A percentile compares a stretch with the other conserved stretches of the same genome.
Evolutionary conservation across 1,140 invertebrate genomes (phyloP).

Genomic region (Pseudomyrmex dendroicus): DNA sequence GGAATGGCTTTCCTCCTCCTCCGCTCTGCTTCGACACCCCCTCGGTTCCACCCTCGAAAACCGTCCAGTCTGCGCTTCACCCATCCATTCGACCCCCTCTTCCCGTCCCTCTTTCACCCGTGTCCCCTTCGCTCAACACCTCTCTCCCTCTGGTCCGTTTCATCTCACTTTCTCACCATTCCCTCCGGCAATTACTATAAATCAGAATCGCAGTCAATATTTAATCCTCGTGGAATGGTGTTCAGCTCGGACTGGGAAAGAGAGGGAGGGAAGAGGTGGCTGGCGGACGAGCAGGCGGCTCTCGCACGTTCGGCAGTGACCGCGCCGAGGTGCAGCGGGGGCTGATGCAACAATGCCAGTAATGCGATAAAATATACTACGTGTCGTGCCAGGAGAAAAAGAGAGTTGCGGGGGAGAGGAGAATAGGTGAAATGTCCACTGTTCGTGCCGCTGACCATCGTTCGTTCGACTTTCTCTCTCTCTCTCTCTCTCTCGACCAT

Average conservation of each 20-base stretch:
- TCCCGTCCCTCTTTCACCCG: conserved; percentile 50
- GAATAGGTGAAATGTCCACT: conserved; percentile 72
- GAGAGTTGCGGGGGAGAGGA: conserved; percentile 39
- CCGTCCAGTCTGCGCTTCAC: conserved; percentile 66
- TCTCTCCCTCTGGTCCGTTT: conserved; percentile 60
- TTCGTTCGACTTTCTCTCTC: conserved; percentile 56
- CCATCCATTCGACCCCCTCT: conserved; percentile 64
- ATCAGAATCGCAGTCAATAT: conserved; percentile 85
- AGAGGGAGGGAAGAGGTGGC: not conserved
- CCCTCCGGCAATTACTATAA: conserved; percentile 84
- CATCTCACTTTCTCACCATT: conserved; percentile 69
- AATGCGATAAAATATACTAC: conserved; percentile 82
- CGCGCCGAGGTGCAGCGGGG: conserved; percentile 65
- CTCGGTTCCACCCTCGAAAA: conserved; percentile 60
- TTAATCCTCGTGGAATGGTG: conserved; percentile 84
- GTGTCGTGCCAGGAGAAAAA: conserved; percentile 63
- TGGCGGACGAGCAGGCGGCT: conserved; percentile 49
- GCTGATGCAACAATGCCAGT: conserved; percentile 81
- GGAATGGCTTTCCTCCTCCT: conserved; percentile 77
- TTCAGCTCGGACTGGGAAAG: conserved; percentile 65
- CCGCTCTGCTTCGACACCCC: conserved; percentile 35
- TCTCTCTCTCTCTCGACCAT: conserved; percentile 41
- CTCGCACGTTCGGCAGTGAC: conserved; percentile 62
- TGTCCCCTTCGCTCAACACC: conserved; percentile 50
- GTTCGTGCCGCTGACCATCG: conserved; percentile 70